Percentiles rank a stretch among this genome's conserved stretches.
Conservation (phyloP, 2,113 vertebrate genomes). For the Vulpes vulpes region DNA sequence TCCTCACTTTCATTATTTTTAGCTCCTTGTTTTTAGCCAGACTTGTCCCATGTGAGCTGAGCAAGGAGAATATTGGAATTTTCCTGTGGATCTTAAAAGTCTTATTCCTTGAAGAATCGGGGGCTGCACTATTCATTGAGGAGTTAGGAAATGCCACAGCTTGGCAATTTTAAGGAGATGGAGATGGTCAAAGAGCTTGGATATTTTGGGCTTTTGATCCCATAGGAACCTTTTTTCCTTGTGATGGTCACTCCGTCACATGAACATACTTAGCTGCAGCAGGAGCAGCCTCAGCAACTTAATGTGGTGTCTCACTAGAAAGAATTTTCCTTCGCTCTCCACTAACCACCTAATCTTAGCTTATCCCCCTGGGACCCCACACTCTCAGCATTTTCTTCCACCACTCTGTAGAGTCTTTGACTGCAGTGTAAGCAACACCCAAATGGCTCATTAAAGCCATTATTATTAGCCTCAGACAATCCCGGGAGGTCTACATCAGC, state of each 20-base stretch:
- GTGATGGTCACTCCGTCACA: not conserved
- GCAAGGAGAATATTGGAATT: not conserved
- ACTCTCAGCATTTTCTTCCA: not conserved
- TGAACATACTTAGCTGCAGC: not conserved
- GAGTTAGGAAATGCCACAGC: not conserved
- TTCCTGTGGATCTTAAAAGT: not conserved
- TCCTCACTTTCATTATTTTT: not conserved
- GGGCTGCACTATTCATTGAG: not conserved
- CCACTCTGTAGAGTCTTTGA: not conserved
- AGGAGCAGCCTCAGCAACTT: not conserved
- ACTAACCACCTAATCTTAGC: not conserved
- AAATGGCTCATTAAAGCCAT: conserved; percentile 22
- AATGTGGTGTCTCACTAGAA: not conserved
- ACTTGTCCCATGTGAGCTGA: not conserved
- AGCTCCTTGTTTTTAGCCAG: not conserved
- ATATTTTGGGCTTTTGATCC: not conserved
- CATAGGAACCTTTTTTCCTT: not conserved
- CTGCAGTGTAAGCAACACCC: not conserved
- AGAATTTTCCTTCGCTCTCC: not conserved
- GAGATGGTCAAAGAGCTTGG: not conserved
- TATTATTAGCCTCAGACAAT: conserved; percentile 35
- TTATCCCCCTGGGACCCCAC: not conserved
- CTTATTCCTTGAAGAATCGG: not conserved
- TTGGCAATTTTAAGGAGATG: not conserved
- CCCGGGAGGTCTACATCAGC: not conserved